Conservation (phyloP, 1,140 invertebrate species). For the Palaemon carinicauda region DNA sequence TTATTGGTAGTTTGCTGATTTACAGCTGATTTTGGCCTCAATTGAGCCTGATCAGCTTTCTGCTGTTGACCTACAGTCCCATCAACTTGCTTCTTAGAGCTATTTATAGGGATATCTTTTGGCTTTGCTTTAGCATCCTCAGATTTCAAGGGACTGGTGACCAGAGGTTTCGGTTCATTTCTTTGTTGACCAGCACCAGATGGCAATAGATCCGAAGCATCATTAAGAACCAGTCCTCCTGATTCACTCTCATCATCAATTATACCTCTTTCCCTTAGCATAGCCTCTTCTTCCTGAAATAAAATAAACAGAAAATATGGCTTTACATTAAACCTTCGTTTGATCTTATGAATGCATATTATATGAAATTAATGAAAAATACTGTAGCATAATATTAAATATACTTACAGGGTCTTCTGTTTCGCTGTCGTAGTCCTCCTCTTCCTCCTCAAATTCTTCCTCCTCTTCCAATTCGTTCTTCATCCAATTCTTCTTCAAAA, state of each 20-base stretch:
- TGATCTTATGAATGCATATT: not conserved
- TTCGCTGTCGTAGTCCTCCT: conserved; percentile 36
- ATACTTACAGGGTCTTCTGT: conserved; percentile 32
- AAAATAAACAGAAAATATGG: not conserved
- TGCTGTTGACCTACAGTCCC: no score
- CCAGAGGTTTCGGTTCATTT: not conserved
- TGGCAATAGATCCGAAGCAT: conserved; percentile 19
- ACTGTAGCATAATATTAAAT: not conserved
- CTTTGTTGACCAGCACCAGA: not conserved
- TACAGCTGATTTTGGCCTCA: not conserved
- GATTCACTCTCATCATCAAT: conserved; percentile 10
- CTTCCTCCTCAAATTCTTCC: conserved; percentile 11
- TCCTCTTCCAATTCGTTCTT: conserved; percentile 38
- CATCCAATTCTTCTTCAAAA: conserved; percentile 26
- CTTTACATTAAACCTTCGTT: no score
- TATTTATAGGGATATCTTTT: no score
- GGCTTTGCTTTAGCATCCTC: not conserved
- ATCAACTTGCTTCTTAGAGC: no score
- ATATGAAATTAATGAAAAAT: not conserved
- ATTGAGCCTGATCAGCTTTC: not conserved
- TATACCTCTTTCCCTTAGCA: not conserved
- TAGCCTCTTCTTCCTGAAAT: conserved; percentile 35
- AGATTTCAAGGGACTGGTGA: not conserved
- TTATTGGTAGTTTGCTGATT: not conserved
- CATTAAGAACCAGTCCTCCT: conserved; percentile 9